Conservation (phyloP, 2,113 vertebrate species). For the Sarotherodon lohbergeri region DNA sequence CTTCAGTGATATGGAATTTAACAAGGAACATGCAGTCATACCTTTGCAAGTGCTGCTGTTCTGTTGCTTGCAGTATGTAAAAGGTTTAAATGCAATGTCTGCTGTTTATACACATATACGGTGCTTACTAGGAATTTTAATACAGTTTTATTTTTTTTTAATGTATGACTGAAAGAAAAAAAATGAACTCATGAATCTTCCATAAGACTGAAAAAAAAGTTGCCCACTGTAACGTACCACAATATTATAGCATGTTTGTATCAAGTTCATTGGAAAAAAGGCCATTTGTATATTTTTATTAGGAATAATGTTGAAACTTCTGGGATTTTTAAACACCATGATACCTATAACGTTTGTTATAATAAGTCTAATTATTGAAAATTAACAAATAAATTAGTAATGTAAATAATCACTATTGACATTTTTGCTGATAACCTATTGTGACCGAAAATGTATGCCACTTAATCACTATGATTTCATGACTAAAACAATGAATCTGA, state of each 20-base stretch:
- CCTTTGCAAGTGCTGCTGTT: background rate
- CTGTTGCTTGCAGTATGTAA: too few relatives aligned
- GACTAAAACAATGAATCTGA: constrained; percentile 1
- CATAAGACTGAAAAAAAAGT: too few relatives aligned
- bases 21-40: background rate
- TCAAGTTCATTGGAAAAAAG: background rate
- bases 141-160: too few relatives aligned
- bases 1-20: background rate
- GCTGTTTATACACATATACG: too few relatives aligned
- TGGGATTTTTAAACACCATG: background rate
- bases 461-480: background rate
- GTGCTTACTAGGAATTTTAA: too few relatives aligned
- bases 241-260: background rate
- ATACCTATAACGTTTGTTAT: background rate
- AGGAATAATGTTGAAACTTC: background rate
- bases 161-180: too few relatives aligned
- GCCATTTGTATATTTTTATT: background rate
- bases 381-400: background rate
- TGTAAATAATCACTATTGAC: background rate
- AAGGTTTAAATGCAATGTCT: too few relatives aligned
- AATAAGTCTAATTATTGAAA: background rate
- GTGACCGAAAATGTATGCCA: background rate
- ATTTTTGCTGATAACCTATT: background rate
- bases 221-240: background rate
- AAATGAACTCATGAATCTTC: too few relatives aligned